Evolutionary conservation across 2,888 invertebrate genomes (phyloP).

Genomic region (Tethea ocularis): DNA sequence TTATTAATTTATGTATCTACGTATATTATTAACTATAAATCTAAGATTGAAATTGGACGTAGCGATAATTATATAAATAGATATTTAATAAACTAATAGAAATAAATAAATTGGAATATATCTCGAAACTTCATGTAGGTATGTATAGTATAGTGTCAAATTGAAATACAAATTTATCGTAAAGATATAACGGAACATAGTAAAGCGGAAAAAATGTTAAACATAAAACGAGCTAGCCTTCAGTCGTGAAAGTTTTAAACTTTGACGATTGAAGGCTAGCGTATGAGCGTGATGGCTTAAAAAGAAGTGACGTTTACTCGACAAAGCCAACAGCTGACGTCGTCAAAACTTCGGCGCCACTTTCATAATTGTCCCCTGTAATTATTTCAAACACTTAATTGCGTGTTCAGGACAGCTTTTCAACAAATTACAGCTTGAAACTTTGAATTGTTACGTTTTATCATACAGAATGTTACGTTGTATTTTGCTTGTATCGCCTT

Average conservation of each 20-base stretch:
- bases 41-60: no score
- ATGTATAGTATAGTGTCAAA: no score
- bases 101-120: no score
- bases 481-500: background rate
- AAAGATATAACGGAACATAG: slow-evolving; percentile 15
- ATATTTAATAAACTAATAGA: no score
- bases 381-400: slow-evolving; percentile 61
- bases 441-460: slow-evolving; percentile 35
- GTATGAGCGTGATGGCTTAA: slow-evolving; percentile 33
- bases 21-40: no score
- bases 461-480: background rate
- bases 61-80: no score
- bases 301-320: slow-evolving; percentile 58
- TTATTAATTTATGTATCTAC: no score
- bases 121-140: no score
- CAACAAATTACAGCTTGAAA: slow-evolving; percentile 49
- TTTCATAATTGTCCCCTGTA: slow-evolving; percentile 61
- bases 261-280: slow-evolving; percentile 35
- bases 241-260: slow-evolving; percentile 57
- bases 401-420: slow-evolving; percentile 52
- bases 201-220: slow-evolving; percentile 52
- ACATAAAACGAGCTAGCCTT: slow-evolving; percentile 70
- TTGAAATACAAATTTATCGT: no score
- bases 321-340: slow-evolving; percentile 57
- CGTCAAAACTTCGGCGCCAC: slow-evolving; percentile 46